phyloP scores from a whole-genome alignment of 2,888 invertebrate genomes.

The Polydrusus cervinus region DNA sequence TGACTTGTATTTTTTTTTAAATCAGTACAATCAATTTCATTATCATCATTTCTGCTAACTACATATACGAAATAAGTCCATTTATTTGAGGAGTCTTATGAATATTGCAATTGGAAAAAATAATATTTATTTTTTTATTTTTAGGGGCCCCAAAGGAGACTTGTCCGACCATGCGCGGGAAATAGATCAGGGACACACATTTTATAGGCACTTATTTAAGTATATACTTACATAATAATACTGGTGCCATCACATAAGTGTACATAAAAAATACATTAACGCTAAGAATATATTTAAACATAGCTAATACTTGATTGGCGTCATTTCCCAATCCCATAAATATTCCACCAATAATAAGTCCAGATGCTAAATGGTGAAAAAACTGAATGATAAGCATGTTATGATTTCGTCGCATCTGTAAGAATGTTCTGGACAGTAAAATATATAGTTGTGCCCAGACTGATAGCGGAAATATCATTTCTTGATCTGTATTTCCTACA shows the following conservation, averaged over 20 bases:
- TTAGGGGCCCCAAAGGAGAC: too few relatives aligned
- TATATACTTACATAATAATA: conserved; percentile 75
- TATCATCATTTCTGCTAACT: too few relatives aligned
- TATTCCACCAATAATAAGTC: conserved; percentile 74
- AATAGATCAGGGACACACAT: too few relatives aligned
- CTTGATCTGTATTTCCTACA: conserved; percentile 56
- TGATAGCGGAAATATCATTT: conserved; percentile 72
- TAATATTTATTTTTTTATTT: too few relatives aligned
- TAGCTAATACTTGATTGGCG: conserved; percentile 73
- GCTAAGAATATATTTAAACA: conserved; percentile 77
- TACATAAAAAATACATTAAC: conserved; percentile 78
- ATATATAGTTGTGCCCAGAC: conserved; percentile 75
- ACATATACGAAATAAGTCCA: too few relatives aligned
- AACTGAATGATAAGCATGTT: conserved; percentile 74
- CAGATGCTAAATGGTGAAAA: conserved; percentile 74
- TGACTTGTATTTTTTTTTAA: too few relatives aligned
- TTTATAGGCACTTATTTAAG: too few relatives aligned
- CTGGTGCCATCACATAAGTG: conserved; percentile 77
- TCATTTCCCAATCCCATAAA: conserved; percentile 76
- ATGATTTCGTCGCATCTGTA: conserved; percentile 74
- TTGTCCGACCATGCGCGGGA: too few relatives aligned
- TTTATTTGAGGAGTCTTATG: too few relatives aligned
- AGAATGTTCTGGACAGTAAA: conserved; percentile 73
- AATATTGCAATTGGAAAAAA: too few relatives aligned
- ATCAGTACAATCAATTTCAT: too few relatives aligned